Evolutionary conservation across 2,113 vertebrate genomes (phyloP), one percentile per base, ranked within the genome.

Genomic region (Smithornis capensis): DNA sequence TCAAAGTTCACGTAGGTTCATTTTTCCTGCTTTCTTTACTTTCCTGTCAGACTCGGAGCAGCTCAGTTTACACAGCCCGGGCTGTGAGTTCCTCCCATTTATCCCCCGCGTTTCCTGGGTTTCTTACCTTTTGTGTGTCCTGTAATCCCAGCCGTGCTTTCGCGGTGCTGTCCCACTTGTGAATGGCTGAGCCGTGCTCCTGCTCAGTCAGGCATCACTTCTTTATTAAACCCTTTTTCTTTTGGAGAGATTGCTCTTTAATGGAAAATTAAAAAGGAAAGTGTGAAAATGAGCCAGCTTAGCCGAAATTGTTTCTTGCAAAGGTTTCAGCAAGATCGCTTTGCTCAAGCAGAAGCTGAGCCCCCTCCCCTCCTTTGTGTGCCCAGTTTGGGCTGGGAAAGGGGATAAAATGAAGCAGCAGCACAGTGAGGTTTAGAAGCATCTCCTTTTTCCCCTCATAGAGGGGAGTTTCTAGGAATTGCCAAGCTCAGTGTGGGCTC

Each of bases 21-120:
- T 79, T 87, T 81, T 63, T 5, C 22, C 40, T 45, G 7, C n/a
- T 83, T 85, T 69, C 55, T 92, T 40, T 63, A 29, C 65, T 78
- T 96, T 68, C 52, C 38, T 82, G 64, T 75, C 35, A 25, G 59
- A 59, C 24, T 65, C 1, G 0, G 40, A 6, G 27, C 47, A 77
- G 83, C 55, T 94, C 79, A 40, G 64, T 87, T 95, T 92, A 81
- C 80, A 74, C 24, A 23, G 4, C 31, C 74, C 1, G 0, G 60
- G 47, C 68, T 70, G 35, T 35, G 71, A 92, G 86, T 96, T 90
- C 90, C 68, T 92, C 60, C 70, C 70, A 83, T 94, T 92, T 81
- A 65, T 13, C n/a, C 0, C 9, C 64, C 31, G 59, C 1, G n/a
- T 93, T 90, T 93, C 92, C 92, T 3, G 79, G 90, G 75, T 95